These are phyloP conservation scores for Fukomys damarensis DNA, from an alignment of 2,113 vertebrate genomes.

Conservation along the genomic window DNA sequence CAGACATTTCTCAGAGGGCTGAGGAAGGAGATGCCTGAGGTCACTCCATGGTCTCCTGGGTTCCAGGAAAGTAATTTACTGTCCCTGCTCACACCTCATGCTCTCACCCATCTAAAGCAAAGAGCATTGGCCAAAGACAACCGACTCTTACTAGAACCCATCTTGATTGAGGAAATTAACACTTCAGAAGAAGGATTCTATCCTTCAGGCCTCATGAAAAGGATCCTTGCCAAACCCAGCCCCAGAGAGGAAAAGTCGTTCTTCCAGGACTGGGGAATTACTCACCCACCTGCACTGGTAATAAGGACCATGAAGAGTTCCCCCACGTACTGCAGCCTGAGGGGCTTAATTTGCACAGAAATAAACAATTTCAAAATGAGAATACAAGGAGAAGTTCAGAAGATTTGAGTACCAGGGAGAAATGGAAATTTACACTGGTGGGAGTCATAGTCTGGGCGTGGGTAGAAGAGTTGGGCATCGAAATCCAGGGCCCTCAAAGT, in stretches of 20 bases:
- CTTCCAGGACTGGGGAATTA: conserved; percentile 31
- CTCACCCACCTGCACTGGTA: conserved; percentile 19
- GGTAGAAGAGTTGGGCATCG: not conserved
- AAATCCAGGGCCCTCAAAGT: not conserved
- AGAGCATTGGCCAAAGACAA: conserved; percentile 5
- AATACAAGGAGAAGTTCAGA: not conserved
- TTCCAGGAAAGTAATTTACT: conserved; percentile 60
- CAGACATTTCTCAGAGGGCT: conserved; percentile 63
- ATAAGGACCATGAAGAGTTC: not conserved
- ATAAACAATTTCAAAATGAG: conserved; percentile 19
- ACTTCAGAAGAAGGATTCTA: conserved; percentile 64
- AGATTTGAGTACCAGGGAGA: not conserved
- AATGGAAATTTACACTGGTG: not conserved
- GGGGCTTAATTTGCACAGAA: not conserved
- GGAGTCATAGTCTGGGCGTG: not conserved
- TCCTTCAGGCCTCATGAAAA: conserved; percentile 57
- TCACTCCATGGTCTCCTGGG: conserved; percentile 58
- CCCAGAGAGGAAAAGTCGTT: not conserved
- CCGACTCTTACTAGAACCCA: conserved; percentile 12
- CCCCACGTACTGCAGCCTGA: not conserved
- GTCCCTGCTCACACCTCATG: not conserved
- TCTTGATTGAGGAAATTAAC: conserved; percentile 47
- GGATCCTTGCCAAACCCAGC: not conserved
- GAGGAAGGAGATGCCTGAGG: conserved; percentile 64
- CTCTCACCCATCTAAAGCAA: not conserved